These are phyloP conservation scores for Coleophora flavipennella DNA, from an alignment of 2,888 invertebrate genomes.

Conservation along the genomic window DNA sequence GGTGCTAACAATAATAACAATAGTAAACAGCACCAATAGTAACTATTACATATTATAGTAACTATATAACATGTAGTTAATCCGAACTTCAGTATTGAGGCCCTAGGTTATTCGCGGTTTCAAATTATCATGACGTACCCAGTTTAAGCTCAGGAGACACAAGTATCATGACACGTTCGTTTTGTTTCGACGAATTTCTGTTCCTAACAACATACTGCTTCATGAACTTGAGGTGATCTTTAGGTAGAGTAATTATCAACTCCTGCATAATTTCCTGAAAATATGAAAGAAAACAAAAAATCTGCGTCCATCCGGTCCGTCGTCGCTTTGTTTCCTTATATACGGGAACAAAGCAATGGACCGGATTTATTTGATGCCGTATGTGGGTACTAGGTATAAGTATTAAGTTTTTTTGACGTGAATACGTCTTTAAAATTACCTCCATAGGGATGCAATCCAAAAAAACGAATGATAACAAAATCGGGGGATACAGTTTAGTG, in stretches of 20 bases:
- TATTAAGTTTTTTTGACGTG: too few species aligned
- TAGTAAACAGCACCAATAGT: too few species aligned
- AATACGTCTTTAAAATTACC: too few species aligned
- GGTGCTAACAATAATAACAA: too few species aligned
- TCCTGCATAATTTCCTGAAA: slow-evolving; percentile 73
- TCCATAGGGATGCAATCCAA: too few species aligned
- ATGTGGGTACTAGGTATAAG: not conserved
- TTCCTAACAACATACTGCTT: slow-evolving; percentile 70
- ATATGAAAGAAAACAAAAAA: not conserved
- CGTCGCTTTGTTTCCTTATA: not conserved
- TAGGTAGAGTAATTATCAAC: slow-evolving; percentile 72
- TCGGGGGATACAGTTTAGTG: too few species aligned
- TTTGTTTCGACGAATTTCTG: slow-evolving; percentile 54
- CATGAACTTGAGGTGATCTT: slow-evolving; percentile 75
- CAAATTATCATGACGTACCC: slow-evolving; percentile 21
- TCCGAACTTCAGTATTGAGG: too few species aligned
- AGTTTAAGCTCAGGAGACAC: slow-evolving; percentile 56
- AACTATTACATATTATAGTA: too few species aligned
- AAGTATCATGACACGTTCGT: slow-evolving; percentile 70
- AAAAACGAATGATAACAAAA: too few species aligned
- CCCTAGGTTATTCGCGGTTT: too few species aligned
- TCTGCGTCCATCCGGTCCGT: not conserved
- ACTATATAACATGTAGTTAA: too few species aligned
- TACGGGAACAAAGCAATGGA: not conserved
- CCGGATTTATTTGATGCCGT: not conserved